A percentile compares a stretch with the other conserved stretches of the same genome.
Conservation (phyloP, 2,888 invertebrate genomes). For the Philereme vetulata region DNA sequence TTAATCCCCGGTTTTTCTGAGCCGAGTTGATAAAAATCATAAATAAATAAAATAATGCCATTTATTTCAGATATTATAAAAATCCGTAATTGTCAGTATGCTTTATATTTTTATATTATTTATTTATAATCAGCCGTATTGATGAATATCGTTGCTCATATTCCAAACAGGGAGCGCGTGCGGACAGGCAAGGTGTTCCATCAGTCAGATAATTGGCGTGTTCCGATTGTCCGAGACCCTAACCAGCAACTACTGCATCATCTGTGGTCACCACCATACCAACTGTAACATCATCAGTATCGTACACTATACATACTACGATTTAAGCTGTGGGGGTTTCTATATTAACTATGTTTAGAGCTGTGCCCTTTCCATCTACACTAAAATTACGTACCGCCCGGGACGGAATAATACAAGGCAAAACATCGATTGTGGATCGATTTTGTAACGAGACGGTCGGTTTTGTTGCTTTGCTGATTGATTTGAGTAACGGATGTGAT, state of each 20-base stretch:
- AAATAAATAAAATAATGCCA: too few relatives aligned
- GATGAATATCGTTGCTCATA: conserved; percentile 4
- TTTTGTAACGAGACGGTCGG: conserved; percentile 25
- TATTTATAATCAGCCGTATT: conserved; percentile 5
- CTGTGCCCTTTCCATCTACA: conserved; percentile 23
- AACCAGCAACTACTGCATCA: conserved; percentile 22
- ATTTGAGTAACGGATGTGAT: conserved; percentile 19
- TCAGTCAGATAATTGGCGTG: conserved; percentile 66
- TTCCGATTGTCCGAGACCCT: conserved; percentile 64
- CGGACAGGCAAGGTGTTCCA: conserved; percentile 69
- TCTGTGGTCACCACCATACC: conserved; percentile 11
- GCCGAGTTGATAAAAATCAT: too few relatives aligned
- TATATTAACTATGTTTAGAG: conserved; percentile 2
- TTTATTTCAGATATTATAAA: too few relatives aligned
- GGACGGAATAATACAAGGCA: conserved; percentile 16
- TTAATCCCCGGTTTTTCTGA: too few relatives aligned
- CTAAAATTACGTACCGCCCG: conserved; percentile 21
- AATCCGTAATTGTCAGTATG: too few relatives aligned
- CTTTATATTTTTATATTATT: not conserved
- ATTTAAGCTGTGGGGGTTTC: not conserved
- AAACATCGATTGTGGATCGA: conserved; percentile 30
- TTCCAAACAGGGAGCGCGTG: conserved; percentile 38
- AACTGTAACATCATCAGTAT: conserved; percentile 18
- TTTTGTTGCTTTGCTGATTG: conserved; percentile 19
- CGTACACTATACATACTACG: conserved; percentile 1